A percentile compares a stretch with the other conserved stretches of the same genome.
These are phyloP conservation scores for Tenrec ecaudatus DNA, from an alignment of 2,113 vertebrate species.

Conservation along the genomic window DNA sequence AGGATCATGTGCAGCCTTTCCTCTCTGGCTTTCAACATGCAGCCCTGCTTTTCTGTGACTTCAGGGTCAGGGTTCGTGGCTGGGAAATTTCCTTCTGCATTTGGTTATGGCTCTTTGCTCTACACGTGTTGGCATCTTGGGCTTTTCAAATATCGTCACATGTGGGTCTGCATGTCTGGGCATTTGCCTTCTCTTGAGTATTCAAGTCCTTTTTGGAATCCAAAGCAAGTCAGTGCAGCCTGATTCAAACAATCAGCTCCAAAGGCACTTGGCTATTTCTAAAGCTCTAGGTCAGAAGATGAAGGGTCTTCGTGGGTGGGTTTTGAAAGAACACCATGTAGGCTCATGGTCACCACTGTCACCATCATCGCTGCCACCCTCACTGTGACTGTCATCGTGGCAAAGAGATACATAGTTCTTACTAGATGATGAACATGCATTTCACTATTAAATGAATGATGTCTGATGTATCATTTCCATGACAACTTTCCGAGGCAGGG, in stretches of 20 bases:
- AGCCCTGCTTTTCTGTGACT: background rate
- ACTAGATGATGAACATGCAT: background rate
- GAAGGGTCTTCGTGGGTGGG: background rate
- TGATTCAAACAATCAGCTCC: background rate
- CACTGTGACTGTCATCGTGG: background rate
- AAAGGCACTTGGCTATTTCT: background rate
- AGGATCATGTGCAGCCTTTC: background rate
- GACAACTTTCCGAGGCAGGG: background rate
- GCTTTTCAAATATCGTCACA: slow-evolving; percentile 20
- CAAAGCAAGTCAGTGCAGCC: slow-evolving; percentile 13
- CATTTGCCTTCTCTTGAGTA: background rate
- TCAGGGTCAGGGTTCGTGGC: background rate
- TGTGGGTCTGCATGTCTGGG: background rate
- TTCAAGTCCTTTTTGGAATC: slow-evolving; percentile 21
- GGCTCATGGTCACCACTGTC: background rate
- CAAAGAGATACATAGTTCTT: background rate
- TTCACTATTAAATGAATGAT: background rate
- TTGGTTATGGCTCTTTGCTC: background rate
- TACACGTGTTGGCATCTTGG: background rate
- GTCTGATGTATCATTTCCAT: background rate
- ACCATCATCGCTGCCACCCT: background rate
- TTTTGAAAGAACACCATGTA: background rate
- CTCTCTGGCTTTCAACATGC: background rate
- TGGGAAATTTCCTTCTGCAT: background rate
- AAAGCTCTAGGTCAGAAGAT: background rate